Evolutionary conservation across 1,140 invertebrate species (phyloP).

Genomic region (Scaptomyza montana): DNA sequence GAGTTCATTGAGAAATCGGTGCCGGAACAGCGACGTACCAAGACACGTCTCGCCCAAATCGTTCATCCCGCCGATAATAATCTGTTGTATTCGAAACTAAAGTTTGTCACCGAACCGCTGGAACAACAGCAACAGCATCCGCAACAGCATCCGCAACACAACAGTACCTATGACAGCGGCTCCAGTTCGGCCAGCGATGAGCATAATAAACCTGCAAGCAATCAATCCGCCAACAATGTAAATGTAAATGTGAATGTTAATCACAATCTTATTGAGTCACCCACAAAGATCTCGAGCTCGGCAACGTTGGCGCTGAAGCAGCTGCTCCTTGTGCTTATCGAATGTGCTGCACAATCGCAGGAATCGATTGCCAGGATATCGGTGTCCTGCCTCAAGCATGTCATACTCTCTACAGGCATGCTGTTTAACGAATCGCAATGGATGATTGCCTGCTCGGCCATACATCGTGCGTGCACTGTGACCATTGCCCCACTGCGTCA

Average conservation of each 20-base stretch:
- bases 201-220: constrained; percentile 24
- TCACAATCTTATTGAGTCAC: constrained; percentile 70
- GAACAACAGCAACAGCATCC: constrained; percentile 15
- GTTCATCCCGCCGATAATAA: constrained; percentile 80
- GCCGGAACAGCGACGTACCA: constrained; percentile 66
- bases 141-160: constrained; percentile 26
- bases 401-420: constrained; percentile 92
- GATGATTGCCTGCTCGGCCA: constrained; percentile 91
- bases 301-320: constrained; percentile 93
- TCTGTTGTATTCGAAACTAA: constrained; percentile 76
- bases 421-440: constrained; percentile 92
- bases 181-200: constrained; percentile 66
- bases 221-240: too few species aligned
- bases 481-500: constrained; percentile 93
- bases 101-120: constrained; percentile 73
- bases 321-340: constrained; percentile 93
- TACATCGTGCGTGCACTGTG: constrained; percentile 92
- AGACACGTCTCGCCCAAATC: constrained; percentile 76
- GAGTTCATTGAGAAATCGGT: constrained; percentile 86
- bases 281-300: constrained; percentile 84
- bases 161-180: background rate
- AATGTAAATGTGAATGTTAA: constrained; percentile 27
- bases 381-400: constrained; percentile 96
- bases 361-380: constrained; percentile 94
- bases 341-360: constrained; percentile 94